These are phyloP conservation scores for Myripristis murdjan DNA, from an alignment of 2,797 vertebrate species.

Conservation along the genomic window DNA sequence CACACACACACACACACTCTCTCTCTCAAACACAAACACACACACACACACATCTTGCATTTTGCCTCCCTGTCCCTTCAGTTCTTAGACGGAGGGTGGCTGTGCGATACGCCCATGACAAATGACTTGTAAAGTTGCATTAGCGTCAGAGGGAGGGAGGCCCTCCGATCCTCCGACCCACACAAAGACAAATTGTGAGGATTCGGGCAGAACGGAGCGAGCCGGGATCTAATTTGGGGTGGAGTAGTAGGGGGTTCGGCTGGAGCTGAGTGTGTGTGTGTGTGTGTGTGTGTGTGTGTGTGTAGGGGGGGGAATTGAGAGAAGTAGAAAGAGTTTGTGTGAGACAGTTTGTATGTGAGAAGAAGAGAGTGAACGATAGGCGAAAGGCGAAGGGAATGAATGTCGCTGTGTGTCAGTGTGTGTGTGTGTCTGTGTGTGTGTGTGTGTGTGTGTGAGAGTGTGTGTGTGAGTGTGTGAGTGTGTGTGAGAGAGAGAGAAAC, in stretches of 20 bases:
- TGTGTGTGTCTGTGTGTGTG: too few species aligned
- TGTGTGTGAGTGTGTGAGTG: too few species aligned
- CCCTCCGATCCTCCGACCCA: constrained; percentile 62
- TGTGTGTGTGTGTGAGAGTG: too few species aligned
- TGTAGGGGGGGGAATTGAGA: constrained; percentile 2
- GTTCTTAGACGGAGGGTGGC: constrained; percentile 45
- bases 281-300: constrained; percentile 1
- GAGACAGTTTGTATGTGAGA: not conserved
- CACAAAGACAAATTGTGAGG: constrained; percentile 65
- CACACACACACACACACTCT: constrained; percentile 32
- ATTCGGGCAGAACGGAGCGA: constrained; percentile 50
- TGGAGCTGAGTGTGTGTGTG: constrained; percentile 1
- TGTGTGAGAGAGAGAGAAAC: too few species aligned
- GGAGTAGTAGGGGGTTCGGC: constrained; percentile 14
- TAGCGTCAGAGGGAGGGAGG: constrained; percentile 68
- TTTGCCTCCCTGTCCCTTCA: constrained; percentile 33
- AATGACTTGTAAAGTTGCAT: constrained; percentile 82
- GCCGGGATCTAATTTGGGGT: constrained; percentile 67
- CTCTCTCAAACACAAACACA: constrained; percentile 10
- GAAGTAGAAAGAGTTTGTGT: not conserved
- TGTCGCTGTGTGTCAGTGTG: too few species aligned
- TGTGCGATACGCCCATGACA: constrained; percentile 62
- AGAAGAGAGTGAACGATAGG: not conserved
- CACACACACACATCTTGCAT: not conserved
- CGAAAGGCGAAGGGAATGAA: not conserved